These are phyloP conservation scores for Callosobruchus maculatus DNA, from an alignment of 2,888 invertebrate species.

Conservation along the genomic window DNA sequence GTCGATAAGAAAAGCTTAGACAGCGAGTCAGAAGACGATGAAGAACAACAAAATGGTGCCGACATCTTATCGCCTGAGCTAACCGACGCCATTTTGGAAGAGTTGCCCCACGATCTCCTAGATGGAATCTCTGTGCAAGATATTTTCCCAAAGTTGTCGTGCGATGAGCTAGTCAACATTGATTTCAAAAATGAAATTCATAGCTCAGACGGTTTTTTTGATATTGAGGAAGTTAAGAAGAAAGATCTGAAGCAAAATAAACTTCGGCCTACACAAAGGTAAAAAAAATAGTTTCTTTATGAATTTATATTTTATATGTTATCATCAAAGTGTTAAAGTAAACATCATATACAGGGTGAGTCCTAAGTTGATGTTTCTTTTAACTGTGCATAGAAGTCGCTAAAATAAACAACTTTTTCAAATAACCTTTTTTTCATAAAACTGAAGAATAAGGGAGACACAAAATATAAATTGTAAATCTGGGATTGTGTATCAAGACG, in stretches of 20 bases:
- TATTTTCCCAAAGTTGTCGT: slow-evolving; percentile 69
- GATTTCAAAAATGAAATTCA: slow-evolving; percentile 25
- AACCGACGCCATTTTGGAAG: slow-evolving; percentile 83
- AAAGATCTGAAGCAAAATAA: slow-evolving; percentile 43
- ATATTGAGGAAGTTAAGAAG: slow-evolving; percentile 56
- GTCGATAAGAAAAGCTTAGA: slow-evolving; percentile 65
- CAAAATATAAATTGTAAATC: no score
- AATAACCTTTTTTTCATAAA: no score
- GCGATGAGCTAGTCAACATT: slow-evolving; percentile 56
- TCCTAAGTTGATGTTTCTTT: no score
- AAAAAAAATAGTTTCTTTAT: neutral
- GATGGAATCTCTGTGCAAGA: slow-evolving; percentile 86
- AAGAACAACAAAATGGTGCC: slow-evolving; percentile 75
- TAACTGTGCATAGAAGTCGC: no score
- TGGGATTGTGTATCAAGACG: no score
- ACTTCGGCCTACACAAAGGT: neutral
- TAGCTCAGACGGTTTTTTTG: slow-evolving; percentile 41
- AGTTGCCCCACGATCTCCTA: slow-evolving; percentile 75
- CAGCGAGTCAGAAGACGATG: slow-evolving; percentile 54
- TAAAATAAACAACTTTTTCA: no score
- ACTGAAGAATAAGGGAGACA: no score
- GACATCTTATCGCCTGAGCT: slow-evolving; percentile 81
- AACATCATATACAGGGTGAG: no score
- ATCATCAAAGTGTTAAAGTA: no score
- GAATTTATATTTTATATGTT: no score